phyloP scores from a whole-genome alignment of 2,113 vertebrate species.

The Pandion haliaetus region DNA sequence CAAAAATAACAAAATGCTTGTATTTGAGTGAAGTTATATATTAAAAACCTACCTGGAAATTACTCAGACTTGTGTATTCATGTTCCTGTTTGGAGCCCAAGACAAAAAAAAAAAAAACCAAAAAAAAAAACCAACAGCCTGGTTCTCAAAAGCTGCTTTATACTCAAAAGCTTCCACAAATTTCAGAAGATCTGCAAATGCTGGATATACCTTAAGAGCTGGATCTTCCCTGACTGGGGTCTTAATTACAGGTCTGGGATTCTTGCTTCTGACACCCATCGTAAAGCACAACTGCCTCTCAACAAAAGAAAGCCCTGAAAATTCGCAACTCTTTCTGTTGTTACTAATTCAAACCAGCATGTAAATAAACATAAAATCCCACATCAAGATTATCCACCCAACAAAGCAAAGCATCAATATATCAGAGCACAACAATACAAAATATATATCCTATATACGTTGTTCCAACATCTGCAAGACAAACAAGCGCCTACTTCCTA shows the following conservation, averaged over 20 bases:
- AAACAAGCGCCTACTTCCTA: no score
- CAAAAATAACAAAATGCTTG: neutral
- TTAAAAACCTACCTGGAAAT: neutral
- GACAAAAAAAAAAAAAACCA: neutral
- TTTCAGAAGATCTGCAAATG: neutral
- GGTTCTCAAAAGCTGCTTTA: neutral
- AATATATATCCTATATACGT: accelerated
- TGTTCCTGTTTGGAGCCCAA: neutral
- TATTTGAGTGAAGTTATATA: neutral
- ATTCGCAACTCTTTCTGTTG: neutral
- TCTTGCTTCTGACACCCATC: neutral
- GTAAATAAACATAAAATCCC: neutral
- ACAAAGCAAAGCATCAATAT: neutral
- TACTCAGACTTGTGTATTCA: neutral
- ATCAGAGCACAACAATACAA: neutral
- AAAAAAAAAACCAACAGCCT: neutral
- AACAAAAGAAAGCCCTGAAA: neutral
- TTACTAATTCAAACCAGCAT: neutral
- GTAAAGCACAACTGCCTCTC: neutral
- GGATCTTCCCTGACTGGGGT: neutral
- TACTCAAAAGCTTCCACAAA: neutral
- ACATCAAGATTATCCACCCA: neutral
- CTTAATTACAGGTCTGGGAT: neutral
- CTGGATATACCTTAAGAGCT: neutral
- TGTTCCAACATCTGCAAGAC: neutral